These are phyloP conservation scores for Drosophila sordidula DNA, from an alignment of 2,888 invertebrate genomes.

Conservation along the genomic window DNA sequence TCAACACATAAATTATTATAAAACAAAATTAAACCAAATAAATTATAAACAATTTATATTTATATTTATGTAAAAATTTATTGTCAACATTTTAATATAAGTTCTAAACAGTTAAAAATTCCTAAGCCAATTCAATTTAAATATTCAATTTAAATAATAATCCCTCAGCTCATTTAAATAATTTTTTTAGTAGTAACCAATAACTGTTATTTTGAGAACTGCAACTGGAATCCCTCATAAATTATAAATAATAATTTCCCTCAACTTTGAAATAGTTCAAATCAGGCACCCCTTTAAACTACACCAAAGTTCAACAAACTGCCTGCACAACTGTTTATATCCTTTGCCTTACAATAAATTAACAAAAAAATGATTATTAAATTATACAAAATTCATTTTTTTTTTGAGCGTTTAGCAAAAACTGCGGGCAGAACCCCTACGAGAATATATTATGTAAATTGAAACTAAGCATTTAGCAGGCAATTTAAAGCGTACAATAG, in stretches of 20 bases:
- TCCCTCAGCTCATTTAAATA: no score
- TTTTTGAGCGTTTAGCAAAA: conserved; percentile 2
- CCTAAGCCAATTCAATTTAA: no score
- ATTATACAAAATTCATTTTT: conserved; percentile 31
- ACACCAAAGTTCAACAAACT: conserved; percentile 12
- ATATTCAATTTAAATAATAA: no score
- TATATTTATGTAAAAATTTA: no score
- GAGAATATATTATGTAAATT: conserved; percentile 66
- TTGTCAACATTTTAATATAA: neutral
- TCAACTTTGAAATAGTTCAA: neutral
- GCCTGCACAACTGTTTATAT: neutral
- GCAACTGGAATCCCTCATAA: neutral
- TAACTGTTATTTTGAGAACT: neutral
- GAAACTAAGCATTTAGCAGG: conserved; percentile 63
- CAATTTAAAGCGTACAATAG: conserved; percentile 56
- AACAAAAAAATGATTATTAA: conserved; percentile 40
- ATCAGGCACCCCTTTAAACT: conserved; percentile 1
- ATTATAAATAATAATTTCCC: neutral
- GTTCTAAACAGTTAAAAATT: neutral
- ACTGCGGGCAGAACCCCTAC: conserved; percentile 64
- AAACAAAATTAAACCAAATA: no score
- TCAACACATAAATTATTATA: no score
- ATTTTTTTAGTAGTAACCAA: neutral
- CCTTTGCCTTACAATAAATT: conserved; percentile 2
- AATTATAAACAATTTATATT: no score